Conservation (phyloP, 2,797 vertebrate species). For the Aeoliscus strigatus region DNA sequence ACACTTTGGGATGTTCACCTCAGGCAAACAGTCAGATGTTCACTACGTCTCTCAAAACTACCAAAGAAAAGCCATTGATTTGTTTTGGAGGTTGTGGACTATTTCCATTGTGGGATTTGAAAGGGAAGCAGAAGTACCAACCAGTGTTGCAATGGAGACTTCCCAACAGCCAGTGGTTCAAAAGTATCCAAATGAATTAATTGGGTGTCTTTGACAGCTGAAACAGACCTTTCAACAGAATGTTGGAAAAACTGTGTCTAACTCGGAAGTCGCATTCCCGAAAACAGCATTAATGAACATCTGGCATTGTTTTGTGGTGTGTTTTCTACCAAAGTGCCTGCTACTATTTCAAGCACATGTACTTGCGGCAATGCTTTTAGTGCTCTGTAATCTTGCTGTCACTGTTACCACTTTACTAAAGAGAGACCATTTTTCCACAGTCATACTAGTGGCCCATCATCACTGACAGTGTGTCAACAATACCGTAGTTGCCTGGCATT, state of each 20-base stretch:
- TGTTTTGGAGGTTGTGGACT: not conserved
- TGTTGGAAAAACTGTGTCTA: slow-evolving; percentile 52
- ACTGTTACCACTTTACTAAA: slow-evolving; percentile 43
- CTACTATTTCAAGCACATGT: slow-evolving; percentile 17
- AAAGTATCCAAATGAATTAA: slow-evolving; percentile 46
- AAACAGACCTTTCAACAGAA: slow-evolving; percentile 11
- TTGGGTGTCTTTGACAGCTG: not conserved
- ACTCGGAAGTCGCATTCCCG: slow-evolving; percentile 26
- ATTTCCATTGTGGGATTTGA: slow-evolving; percentile 55
- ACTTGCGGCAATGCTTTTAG: slow-evolving; percentile 45
- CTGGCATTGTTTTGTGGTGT: slow-evolving; percentile 2
- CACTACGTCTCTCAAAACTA: slow-evolving; percentile 62
- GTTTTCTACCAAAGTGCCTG: slow-evolving; percentile 23
- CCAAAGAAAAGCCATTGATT: slow-evolving; percentile 65
- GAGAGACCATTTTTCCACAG: slow-evolving; percentile 27
- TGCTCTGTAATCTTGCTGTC: slow-evolving; percentile 43
- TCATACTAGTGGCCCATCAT: slow-evolving; percentile 11
- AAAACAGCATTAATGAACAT: slow-evolving; percentile 8
- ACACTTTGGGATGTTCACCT: slow-evolving; percentile 68
- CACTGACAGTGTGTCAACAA: slow-evolving; percentile 11
- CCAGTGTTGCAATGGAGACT: slow-evolving; percentile 13
- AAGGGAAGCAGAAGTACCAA: slow-evolving; percentile 26
- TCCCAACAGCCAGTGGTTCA: slow-evolving; percentile 26
- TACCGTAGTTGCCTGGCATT: slow-evolving; percentile 6
- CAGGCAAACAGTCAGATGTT: slow-evolving; percentile 59